Evolutionary conservation across 2,888 invertebrate genomes (phyloP), one percentile per base, ranked within the genome.

Genomic region (Cinara cedri): DNA sequence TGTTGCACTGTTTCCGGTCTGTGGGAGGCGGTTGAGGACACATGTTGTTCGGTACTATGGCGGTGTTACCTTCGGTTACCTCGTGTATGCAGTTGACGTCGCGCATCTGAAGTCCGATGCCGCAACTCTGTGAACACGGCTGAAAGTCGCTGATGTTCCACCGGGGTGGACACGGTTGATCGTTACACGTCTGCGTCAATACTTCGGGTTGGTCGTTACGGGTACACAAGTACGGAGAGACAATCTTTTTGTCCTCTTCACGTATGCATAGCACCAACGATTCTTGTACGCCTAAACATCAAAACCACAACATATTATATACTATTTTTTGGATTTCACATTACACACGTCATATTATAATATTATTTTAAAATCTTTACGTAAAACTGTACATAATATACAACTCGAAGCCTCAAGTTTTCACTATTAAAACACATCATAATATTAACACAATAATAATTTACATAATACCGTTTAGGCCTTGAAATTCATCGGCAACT

Each of bases 151-250:
- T 87, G 16, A 87, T 86, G 82, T 88, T 87, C 89, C 88, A 93
- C 88, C 95, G 90, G 0, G 97, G 97, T 1, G 97, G 97, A 85
- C 98, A 98, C 0, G 97, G 95, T 82, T 95, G 92, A 84, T 97
- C 97, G 85, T 98, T 98, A 87, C 97, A 97, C 0, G 94, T 93
- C 84, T 94, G 88, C 49, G 95, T 93, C 81, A 95, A 88, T 70
- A 94, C 93, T 85, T 96, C 95, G 0, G 97, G 97, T 85, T 95
- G 93, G 0, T 93, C 91, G 83, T 94, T 91, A 0, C 93, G 91
- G 49, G 94, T 91, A 84, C 97, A 97, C 85, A 95, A 89, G 85
- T 93, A 93, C 0, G 95, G 95, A 9, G 93, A 94, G 0, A 96
- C 95, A 3, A 94, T 92, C 84, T 93, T 92, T 13, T 93, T 92